Conservation (phyloP, 2,888 invertebrate genomes). For the Timema cristinae region DNA sequence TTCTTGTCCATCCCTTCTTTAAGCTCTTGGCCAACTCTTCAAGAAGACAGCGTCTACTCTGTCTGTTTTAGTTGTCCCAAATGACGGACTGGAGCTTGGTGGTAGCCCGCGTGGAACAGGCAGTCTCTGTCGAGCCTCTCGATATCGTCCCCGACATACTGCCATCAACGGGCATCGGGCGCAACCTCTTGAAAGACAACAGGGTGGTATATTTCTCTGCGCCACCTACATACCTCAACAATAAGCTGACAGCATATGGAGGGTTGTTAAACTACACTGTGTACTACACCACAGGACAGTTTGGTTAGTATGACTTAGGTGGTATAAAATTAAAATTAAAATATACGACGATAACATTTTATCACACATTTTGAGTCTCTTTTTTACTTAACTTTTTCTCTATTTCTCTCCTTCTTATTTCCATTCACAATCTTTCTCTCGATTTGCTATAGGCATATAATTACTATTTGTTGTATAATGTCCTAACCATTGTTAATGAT, state of each 20-base stretch:
- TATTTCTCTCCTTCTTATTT: too few species aligned
- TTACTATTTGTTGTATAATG: too few species aligned
- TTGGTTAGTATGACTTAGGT: slow-evolving; percentile 44
- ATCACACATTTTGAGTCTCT: background rate
- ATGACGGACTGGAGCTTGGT: slow-evolving; percentile 67
- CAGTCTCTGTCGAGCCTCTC: slow-evolving; percentile 39
- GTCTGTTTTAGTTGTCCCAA: background rate
- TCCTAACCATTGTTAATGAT: too few species aligned
- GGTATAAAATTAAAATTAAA: too few species aligned
- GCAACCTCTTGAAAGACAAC: slow-evolving; percentile 48
- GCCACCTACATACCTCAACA: slow-evolving; percentile 69
- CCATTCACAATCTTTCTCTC: too few species aligned
- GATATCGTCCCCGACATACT: slow-evolving; percentile 23
- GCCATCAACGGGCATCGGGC: slow-evolving; percentile 43
- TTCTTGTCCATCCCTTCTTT: too few species aligned
- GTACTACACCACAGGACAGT: slow-evolving; percentile 60
- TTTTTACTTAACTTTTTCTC: too few species aligned
- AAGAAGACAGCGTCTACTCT: too few species aligned
- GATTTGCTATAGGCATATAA: too few species aligned
- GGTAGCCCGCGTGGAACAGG: slow-evolving; percentile 50
- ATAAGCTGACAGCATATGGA: slow-evolving; percentile 84
- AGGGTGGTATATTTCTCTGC: slow-evolving; percentile 72
- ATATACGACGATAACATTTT: too few species aligned
- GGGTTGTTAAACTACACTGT: slow-evolving; percentile 76
- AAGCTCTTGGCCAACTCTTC: too few species aligned